These are phyloP conservation scores for Aselliscus stoliczkanus DNA, from an alignment of 2,797 vertebrate species.

Conservation along the genomic window DNA sequence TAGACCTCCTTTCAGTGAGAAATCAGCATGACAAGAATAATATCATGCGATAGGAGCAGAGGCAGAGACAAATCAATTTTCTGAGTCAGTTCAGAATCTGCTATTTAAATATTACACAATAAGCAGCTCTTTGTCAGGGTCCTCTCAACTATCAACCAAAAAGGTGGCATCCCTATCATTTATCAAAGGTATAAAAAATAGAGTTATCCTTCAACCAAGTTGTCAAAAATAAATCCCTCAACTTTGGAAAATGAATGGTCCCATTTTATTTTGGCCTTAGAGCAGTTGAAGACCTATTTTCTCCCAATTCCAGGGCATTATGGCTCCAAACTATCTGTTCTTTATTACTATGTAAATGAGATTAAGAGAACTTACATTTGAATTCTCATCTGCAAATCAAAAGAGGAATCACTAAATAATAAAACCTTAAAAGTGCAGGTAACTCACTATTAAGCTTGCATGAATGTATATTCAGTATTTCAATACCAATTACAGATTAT, in stretches of 20 bases:
- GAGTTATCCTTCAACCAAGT: background rate
- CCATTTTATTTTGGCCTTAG: constrained; percentile 35
- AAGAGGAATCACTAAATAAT: constrained; percentile 45
- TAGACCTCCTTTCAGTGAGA: background rate
- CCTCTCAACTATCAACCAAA: constrained; percentile 41
- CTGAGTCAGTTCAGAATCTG: constrained; percentile 37
- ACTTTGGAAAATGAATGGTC: constrained; percentile 58
- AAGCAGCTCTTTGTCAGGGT: background rate
- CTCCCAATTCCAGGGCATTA: constrained; percentile 56
- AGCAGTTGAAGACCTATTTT: constrained; percentile 62
- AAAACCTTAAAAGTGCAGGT: constrained; percentile 24
- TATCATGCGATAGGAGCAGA: background rate
- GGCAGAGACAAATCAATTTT: constrained; percentile 41
- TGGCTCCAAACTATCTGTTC: constrained; percentile 65
- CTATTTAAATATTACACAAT: constrained; percentile 36
- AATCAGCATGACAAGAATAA: background rate
- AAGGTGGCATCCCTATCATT: constrained; percentile 12
- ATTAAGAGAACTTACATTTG: constrained; percentile 60
- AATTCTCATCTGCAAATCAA: constrained; percentile 57
- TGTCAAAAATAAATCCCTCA: constrained; percentile 63
- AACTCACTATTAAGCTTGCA: constrained; percentile 8
- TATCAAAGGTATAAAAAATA: constrained; percentile 14
- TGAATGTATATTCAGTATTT: constrained; percentile 50
- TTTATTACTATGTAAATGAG: constrained; percentile 71
- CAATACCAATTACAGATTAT: constrained; percentile 46